A percentile compares a stretch with the other conserved stretches of the same genome.
These are phyloP conservation scores for Allygus modestus DNA, from an alignment of 2,888 invertebrate genomes.

Conservation along the genomic window DNA sequence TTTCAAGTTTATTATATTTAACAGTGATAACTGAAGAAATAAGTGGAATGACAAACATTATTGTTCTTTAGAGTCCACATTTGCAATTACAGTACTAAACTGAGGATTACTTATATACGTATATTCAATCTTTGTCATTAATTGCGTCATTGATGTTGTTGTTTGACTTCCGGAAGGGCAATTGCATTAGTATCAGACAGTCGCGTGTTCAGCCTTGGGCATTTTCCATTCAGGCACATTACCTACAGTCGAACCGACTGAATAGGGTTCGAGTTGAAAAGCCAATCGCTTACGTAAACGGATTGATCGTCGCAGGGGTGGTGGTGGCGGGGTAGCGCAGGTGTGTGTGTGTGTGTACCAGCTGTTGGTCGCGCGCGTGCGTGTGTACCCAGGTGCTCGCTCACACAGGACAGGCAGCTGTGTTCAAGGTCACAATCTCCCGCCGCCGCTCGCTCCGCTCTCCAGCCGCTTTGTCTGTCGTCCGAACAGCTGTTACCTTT, in stretches of 20 bases:
- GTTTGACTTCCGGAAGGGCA: neutral
- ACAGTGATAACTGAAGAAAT: too few species aligned
- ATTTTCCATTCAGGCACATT: neutral
- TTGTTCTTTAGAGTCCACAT: too few species aligned
- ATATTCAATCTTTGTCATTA: too few species aligned
- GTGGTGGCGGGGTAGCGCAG: neutral
- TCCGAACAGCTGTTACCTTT: neutral
- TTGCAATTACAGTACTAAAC: too few species aligned
- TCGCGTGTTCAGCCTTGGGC: neutral
- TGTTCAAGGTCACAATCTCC: conserved; percentile 11
- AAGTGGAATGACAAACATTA: too few species aligned
- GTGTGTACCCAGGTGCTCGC: conserved; percentile 24
- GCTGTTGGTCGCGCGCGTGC: neutral
- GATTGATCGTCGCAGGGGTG: neutral
- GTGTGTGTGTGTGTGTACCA: neutral
- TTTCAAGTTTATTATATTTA: too few species aligned
- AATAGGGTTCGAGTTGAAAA: too few species aligned
- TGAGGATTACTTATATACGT: too few species aligned
- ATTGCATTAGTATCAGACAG: neutral
- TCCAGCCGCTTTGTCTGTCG: neutral
- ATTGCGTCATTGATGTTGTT: too few species aligned
- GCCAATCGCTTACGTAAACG: neutral
- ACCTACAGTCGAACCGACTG: neutral
- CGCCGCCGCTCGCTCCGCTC: neutral
- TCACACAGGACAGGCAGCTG: conserved; percentile 23